Conservation (phyloP, 2,113 vertebrate genomes). For the Fulica atra region DNA sequence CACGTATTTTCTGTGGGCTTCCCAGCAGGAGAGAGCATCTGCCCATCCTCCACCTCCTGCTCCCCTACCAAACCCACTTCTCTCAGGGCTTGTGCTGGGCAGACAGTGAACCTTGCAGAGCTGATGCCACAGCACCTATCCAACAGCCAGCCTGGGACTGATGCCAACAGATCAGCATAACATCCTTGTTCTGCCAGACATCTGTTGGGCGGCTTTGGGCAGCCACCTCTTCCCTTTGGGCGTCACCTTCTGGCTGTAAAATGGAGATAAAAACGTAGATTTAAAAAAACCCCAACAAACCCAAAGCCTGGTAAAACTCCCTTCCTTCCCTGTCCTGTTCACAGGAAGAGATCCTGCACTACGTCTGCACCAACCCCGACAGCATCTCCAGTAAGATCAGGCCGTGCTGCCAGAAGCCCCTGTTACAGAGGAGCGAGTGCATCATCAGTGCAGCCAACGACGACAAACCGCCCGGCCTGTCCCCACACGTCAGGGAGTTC, state of each 20-base stretch:
- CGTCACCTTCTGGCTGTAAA: neutral
- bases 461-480: conserved; percentile 46
- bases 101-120: rapidly evolving
- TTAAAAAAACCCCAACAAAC: too few relatives aligned
- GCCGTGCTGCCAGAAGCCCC: conserved; percentile 66
- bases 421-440: conserved; percentile 59
- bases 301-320: neutral
- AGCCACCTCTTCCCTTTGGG: neutral
- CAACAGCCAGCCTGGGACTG: too few relatives aligned
- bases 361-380: conserved; percentile 50
- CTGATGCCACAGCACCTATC: neutral
- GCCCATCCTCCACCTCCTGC: rapidly evolving
- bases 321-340: neutral
- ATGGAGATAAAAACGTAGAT: neutral
- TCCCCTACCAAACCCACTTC: too few relatives aligned
- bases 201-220: neutral
- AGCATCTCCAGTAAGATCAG: conserved; percentile 56
- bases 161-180: neutral
- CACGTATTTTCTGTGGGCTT: neutral
- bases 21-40: neutral
- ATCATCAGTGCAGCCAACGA: conserved; percentile 53
- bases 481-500: conserved; percentile 45
- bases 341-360: conserved; percentile 61
- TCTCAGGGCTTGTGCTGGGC: neutral
- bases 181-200: neutral